Percentiles rank a stretch among this genome's conserved stretches.
These are phyloP conservation scores for Sisor rabdophorus DNA, from an alignment of 2,113 vertebrate genomes.

Conservation along the genomic window DNA sequence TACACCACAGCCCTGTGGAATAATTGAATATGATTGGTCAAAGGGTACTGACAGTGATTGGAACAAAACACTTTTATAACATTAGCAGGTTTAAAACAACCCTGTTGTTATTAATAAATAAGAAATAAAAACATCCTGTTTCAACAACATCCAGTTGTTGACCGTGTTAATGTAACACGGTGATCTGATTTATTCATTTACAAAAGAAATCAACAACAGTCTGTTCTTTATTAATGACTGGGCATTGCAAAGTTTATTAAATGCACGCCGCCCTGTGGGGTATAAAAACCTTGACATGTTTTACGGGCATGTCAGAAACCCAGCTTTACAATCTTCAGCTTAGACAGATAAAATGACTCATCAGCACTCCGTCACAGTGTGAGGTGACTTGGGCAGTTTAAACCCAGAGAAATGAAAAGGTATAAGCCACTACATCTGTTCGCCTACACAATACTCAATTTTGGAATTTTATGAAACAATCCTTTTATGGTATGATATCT, in stretches of 20 bases:
- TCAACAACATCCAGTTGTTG: neutral
- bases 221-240: slow-evolving; percentile 44
- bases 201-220: slow-evolving; percentile 24
- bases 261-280: neutral
- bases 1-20: neutral
- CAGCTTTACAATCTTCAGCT: slow-evolving; percentile 42
- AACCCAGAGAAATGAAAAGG: slow-evolving; percentile 22
- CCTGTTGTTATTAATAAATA: neutral
- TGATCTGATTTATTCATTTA: neutral
- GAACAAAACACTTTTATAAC: neutral
- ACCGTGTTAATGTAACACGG: too few relatives aligned
- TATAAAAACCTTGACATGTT: slow-evolving; percentile 14
- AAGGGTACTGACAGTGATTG: neutral
- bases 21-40: neutral
- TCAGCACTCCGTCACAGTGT: slow-evolving; percentile 49
- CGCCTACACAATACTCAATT: neutral
- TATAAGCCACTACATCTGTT: neutral
- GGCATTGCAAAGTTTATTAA: slow-evolving; percentile 31
- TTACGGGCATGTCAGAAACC: slow-evolving; percentile 27
- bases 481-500: neutral
- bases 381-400: slow-evolving; percentile 36
- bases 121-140: too few relatives aligned
- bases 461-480: too few relatives aligned
- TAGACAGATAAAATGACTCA: slow-evolving; percentile 59
- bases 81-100: neutral